Percentiles rank a stretch among this genome's conserved stretches.
Conservation (phyloP, 2,888 invertebrate genomes). For the Hipparchia sbordonii region DNA sequence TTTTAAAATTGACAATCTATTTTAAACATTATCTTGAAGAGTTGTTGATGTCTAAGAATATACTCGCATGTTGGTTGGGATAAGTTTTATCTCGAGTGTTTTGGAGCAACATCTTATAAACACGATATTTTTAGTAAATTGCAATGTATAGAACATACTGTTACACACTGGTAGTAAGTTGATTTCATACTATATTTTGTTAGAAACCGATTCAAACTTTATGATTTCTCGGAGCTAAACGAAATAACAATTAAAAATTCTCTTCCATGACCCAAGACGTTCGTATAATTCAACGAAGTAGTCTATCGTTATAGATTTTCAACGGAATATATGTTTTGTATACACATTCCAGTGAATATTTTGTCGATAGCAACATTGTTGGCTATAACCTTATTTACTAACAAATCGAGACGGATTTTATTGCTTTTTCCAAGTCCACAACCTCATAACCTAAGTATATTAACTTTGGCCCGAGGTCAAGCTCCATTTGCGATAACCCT, state of each 20-base stretch:
- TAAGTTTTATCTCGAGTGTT: constrained; percentile 14
- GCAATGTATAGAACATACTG: neutral
- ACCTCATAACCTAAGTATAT: constrained; percentile 48
- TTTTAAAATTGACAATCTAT: constrained; percentile 7
- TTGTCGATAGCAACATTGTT: constrained; percentile 26
- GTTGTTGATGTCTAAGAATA: constrained; percentile 2
- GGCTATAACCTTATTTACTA: constrained; percentile 44
- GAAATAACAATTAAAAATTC: neutral
- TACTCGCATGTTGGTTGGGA: neutral
- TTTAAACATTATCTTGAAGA: constrained; percentile 17
- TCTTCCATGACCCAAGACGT: neutral
- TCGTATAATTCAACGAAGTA: too few relatives aligned
- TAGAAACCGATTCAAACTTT: too few relatives aligned
- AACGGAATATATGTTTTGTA: neutral
- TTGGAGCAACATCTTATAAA: neutral
- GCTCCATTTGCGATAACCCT: constrained; percentile 47
- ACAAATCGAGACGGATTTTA: constrained; percentile 30
- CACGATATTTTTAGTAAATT: neutral
- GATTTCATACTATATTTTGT: too few relatives aligned
- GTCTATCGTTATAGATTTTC: too few relatives aligned
- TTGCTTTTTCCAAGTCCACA: constrained; percentile 50
- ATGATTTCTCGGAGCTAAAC: too few relatives aligned
- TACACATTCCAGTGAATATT: constrained; percentile 17
- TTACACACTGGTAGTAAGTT: too few relatives aligned
- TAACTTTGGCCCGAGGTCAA: constrained; percentile 35